phyloP scores from a whole-genome alignment of 2,888 invertebrate genomes.

The Drosophila testacea region DNA sequence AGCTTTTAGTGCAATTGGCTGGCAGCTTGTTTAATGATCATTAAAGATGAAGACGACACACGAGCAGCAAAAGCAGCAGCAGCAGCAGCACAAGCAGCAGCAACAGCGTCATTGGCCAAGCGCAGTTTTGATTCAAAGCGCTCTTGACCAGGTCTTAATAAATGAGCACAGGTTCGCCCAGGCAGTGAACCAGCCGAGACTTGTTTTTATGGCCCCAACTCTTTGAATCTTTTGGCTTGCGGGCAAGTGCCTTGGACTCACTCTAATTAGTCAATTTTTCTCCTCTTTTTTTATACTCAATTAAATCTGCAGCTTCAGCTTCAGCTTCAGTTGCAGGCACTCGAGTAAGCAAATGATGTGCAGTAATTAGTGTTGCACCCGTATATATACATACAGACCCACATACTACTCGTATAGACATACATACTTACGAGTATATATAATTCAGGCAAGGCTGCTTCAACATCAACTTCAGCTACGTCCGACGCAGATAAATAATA shows the following conservation, averaged over 20 bases:
- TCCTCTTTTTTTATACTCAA: constrained; percentile 69
- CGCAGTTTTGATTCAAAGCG: constrained; percentile 77
- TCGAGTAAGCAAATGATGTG: constrained; percentile 81
- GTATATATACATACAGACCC: constrained; percentile 10
- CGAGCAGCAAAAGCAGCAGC: constrained; percentile 31
- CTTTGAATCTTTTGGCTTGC: constrained; percentile 66
- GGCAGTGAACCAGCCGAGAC: constrained; percentile 47
- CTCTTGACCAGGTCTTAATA: constrained; percentile 80
- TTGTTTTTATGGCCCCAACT: constrained; percentile 62
- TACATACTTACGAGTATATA: constrained; percentile 8
- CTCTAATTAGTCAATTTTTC: constrained; percentile 79
- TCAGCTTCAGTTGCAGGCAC: constrained; percentile 59
- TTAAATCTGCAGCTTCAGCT: constrained; percentile 66
- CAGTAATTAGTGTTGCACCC: constrained; percentile 73
- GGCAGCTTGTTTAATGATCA: constrained; percentile 78
- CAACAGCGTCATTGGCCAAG: constrained; percentile 21
- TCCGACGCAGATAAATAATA: constrained; percentile 73
- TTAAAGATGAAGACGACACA: constrained; percentile 79
- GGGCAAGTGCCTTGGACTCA: constrained; percentile 77
- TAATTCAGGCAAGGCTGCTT: constrained; percentile 27
- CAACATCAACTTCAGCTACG: constrained; percentile 24
- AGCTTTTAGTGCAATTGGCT: constrained; percentile 81
- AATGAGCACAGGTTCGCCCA: constrained; percentile 72
- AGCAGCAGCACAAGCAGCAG: constrained; percentile 20
- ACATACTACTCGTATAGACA: constrained; percentile 3